A percentile compares a stretch with the other conserved stretches of the same genome.
Evolutionary conservation across 2,113 vertebrate species (phyloP).

Genomic region (Gymnobelideus leadbeateri): DNA sequence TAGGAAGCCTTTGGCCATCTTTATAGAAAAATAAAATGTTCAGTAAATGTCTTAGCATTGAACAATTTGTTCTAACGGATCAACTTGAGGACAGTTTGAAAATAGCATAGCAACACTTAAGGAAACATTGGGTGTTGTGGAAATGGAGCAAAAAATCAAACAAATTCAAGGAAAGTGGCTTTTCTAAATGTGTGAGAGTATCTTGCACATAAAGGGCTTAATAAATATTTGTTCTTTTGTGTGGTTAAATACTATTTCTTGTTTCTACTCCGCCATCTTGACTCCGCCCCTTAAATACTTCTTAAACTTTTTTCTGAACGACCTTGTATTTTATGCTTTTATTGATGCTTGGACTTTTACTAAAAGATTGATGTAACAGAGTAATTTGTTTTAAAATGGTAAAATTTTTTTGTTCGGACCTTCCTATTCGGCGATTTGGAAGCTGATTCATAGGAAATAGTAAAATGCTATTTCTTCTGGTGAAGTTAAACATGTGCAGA

Average conservation of each 20-base stretch:
- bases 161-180: background rate
- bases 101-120: background rate
- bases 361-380: background rate
- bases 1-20: background rate
- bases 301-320: background rate
- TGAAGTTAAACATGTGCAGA: background rate
- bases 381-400: background rate
- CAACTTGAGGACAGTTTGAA: background rate
- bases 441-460: background rate
- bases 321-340: background rate
- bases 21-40: conserved; percentile 12
- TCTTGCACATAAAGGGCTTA: background rate
- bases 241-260: background rate
- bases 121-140: background rate
- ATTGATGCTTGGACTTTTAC: background rate
- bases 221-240: background rate
- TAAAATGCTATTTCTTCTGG: background rate
- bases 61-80: background rate
- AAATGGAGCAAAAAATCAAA: background rate
- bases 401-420: background rate
- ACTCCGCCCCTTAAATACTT: too few relatives aligned
- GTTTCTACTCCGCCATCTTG: too few relatives aligned
- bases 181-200: background rate
- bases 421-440: background rate
- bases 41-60: background rate